phyloP scores from a whole-genome alignment of 2,113 vertebrate species.

The Nycticebus coucang region DNA sequence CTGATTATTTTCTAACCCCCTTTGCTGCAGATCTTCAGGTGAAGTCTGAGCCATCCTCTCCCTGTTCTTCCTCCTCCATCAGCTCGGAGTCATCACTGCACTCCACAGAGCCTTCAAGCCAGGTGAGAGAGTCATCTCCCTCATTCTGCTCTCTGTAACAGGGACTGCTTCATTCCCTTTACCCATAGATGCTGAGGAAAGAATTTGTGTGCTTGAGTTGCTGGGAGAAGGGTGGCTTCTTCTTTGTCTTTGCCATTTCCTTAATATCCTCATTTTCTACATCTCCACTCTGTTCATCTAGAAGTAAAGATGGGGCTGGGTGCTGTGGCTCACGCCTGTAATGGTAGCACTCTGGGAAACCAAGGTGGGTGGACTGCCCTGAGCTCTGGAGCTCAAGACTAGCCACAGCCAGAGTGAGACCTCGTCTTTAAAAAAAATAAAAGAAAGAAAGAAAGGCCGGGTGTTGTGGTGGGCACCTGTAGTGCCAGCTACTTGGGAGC shows the following conservation, averaged over 20 bases:
- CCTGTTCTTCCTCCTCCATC: conserved; percentile 89
- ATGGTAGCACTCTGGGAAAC: too few species aligned
- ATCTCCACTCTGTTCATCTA: not conserved
- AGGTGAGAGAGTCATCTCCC: conserved; percentile 63
- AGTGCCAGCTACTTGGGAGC: too few species aligned
- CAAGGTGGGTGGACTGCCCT: too few species aligned
- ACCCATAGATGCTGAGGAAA: not conserved
- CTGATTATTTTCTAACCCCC: not conserved
- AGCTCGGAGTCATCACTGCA: conserved; percentile 80
- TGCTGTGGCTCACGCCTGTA: too few species aligned
- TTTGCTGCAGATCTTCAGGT: conserved; percentile 89
- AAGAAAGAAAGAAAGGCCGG: too few species aligned
- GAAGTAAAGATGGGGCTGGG: not conserved
- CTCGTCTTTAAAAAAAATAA: too few species aligned
- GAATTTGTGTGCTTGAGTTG: conserved; percentile 76
- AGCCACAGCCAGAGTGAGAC: too few species aligned
- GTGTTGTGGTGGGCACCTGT: too few species aligned
- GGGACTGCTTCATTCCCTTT: not conserved
- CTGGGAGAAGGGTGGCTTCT: not conserved
- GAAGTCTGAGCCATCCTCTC: conserved; percentile 93
- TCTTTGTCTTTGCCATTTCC: not conserved
- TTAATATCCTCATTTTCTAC: not conserved
- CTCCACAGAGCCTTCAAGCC: conserved; percentile 80
- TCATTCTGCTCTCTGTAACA: not conserved
- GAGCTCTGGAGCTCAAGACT: too few species aligned